phyloP scores from a whole-genome alignment of 2,797 vertebrate species.

The Crotalus adamanteus region DNA sequence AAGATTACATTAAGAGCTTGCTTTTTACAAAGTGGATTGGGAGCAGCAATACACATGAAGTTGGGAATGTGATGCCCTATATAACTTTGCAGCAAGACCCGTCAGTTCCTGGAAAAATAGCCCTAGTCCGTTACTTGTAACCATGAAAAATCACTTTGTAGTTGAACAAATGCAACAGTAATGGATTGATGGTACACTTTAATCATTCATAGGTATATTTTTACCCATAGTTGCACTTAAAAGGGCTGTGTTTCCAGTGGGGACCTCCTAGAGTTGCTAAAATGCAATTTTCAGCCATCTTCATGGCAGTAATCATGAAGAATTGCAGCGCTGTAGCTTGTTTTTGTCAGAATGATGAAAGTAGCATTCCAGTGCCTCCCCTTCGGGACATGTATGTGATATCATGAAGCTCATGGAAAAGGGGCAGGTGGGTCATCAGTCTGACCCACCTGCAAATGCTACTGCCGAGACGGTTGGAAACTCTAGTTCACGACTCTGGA shows the following conservation, averaged over 20 bases:
- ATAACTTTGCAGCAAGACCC: constrained; percentile 11
- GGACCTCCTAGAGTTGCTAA: background rate
- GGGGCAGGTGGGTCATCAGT: background rate
- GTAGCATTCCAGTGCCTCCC: background rate
- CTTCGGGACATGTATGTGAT: background rate
- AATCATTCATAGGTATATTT: background rate
- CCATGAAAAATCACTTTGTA: background rate
- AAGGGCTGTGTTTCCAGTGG: too few relatives aligned
- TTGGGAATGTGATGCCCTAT: constrained; percentile 24
- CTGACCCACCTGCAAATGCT: background rate
- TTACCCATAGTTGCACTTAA: background rate
- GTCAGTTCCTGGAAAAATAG: background rate
- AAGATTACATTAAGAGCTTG: constrained; percentile 53
- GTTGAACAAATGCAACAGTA: background rate
- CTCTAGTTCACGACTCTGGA: background rate
- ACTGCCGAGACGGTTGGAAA: background rate
- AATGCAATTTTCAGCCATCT: background rate
- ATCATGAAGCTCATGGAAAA: background rate
- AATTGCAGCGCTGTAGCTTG: background rate
- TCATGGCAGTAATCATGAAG: background rate
- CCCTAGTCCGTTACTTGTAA: background rate
- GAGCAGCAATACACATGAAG: background rate
- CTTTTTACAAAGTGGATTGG: constrained; percentile 13
- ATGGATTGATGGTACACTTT: background rate
- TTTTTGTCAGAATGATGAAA: background rate